Base-by-base conservation (phyloP, 2,113 vertebrate genomes). In the Oostethus manadensis region DNA sequence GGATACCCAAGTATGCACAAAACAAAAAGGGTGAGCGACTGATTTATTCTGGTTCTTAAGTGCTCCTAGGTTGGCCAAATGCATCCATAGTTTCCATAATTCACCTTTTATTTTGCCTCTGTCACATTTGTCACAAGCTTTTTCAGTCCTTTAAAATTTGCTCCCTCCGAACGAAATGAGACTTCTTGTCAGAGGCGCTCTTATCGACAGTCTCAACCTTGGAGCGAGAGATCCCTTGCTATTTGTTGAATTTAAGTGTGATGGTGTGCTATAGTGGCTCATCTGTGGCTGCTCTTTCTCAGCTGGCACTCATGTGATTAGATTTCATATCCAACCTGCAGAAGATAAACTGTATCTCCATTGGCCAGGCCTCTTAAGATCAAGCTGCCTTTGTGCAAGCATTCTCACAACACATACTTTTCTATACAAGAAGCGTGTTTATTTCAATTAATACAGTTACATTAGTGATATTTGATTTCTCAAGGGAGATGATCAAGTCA, bases 261-360 rank as follows among this genome's bases (percentile, higher is more conserved):
- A 71, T 76, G 74, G 80, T 67, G 77, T 74, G 68, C 60, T 70
- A 82, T 80, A 74, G 79, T 40, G 77, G 79, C 82, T 81, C 81
- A 83, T 85, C 62, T 77, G 66, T 46, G 74, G 72, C 84, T 79
- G 78, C 76, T 56, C 77, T 79, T 82, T 79, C 79, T 89, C 87
- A 89, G 84, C 84, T 86, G 85, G 77, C 85, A 84, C 83, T 76
- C 76, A n/a, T 71, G 84, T 81, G 77, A 89, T 87, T 82, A 87
- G 85, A 88, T 86, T 86, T 77, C 81, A 71, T 71, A 79, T 86
- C 80, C 70, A 65, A 82, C 74, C 75, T 55, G 71, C 72, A 58
- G 66, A 76, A 72, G 85, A 89, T 89, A 88, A 88, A 84, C 77
- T 81, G 76, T 88, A 91, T 89, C 88, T 88, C 79, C 73, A 83